phyloP scores from a whole-genome alignment of 1,140 invertebrate species.

The Lepidotrigona ventralis region DNA sequence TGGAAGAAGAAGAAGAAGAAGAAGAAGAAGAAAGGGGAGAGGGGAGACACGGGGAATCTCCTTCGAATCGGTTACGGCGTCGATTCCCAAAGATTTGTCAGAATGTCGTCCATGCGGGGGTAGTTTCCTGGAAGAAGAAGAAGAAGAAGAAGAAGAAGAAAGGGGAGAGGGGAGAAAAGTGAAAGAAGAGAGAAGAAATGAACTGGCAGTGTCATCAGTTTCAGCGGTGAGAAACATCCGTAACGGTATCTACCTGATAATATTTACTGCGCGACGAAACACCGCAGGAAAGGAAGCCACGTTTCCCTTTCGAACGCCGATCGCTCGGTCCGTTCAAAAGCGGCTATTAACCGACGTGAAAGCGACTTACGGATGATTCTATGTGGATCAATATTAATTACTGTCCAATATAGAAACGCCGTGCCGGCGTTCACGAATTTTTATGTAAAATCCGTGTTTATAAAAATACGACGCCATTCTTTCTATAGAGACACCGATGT shows the following conservation, averaged over 20 bases:
- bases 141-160: neutral
- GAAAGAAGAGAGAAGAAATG: slow-evolving; percentile 42
- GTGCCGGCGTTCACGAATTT: neutral
- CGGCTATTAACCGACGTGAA: slow-evolving; percentile 22
- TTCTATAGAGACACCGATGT: neutral
- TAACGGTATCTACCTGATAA: slow-evolving; percentile 30
- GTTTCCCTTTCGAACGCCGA: neutral
- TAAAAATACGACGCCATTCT: neutral
- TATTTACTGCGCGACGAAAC: slow-evolving; percentile 30
- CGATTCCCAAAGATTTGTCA: slow-evolving; percentile 38
- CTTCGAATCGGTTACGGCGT: slow-evolving; percentile 35
- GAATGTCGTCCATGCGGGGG: slow-evolving; percentile 9
- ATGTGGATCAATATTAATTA: slow-evolving; percentile 29
- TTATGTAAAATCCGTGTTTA: neutral
- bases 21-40: neutral
- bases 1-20: neutral
- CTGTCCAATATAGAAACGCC: neutral
- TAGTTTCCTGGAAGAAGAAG: slow-evolving; percentile 19
- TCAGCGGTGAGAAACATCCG: slow-evolving; percentile 34
- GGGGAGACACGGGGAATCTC: slow-evolving; percentile 38
- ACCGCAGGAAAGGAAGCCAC: neutral
- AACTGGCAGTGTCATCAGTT: slow-evolving; percentile 38
- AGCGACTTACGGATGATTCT: neutral
- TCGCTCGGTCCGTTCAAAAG: slow-evolving; percentile 7
- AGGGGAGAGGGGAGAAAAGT: slow-evolving; percentile 10